These are phyloP conservation scores for Callopanchax toddi DNA, from an alignment of 2,113 vertebrate genomes.

Conservation along the genomic window DNA sequence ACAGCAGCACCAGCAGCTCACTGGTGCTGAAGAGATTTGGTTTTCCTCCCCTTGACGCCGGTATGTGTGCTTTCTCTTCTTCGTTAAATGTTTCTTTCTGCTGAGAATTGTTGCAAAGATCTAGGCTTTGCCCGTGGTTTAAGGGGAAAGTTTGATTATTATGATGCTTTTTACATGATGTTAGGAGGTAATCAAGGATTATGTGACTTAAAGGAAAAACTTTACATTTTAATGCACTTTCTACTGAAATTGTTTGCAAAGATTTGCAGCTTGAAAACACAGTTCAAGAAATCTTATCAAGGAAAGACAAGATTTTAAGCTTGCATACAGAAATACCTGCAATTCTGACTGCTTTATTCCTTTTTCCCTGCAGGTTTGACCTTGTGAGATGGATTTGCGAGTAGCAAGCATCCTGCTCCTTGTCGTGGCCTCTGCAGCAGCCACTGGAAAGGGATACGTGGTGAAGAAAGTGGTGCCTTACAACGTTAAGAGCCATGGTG, in stretches of 20 bases:
- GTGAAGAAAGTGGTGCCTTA: conserved; percentile 87
- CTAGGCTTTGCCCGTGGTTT: conserved; percentile 1
- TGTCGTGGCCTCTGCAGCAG: conserved; percentile 81
- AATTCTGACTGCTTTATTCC: conserved; percentile 21
- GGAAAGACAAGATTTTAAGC: background rate
- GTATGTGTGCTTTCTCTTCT: conserved; percentile 79
- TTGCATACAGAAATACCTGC: conserved; percentile 1
- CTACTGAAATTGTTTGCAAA: background rate
- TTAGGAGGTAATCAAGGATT: background rate
- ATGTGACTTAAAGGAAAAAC: background rate
- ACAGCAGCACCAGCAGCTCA: conserved; percentile 69
- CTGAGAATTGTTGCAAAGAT: conserved; percentile 18
- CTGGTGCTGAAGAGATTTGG: conserved; percentile 69
- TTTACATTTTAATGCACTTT: background rate
- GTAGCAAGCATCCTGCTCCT: conserved; percentile 82
- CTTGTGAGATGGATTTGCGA: conserved; percentile 87
- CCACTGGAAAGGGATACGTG: conserved; percentile 86
- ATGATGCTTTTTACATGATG: too few species aligned
- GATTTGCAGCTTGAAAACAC: background rate
- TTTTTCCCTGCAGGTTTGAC: conserved; percentile 74
- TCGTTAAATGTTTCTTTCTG: conserved; percentile 21
- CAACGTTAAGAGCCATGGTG: conserved; percentile 91
- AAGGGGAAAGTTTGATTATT: conserved; percentile 3
- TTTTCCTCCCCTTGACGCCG: conserved; percentile 72
- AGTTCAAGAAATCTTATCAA: background rate